A percentile compares a stretch with the other conserved stretches of the same genome.
Evolutionary conservation across 2,797 vertebrate genomes (phyloP).

Genomic region (Clangula hyemalis): DNA sequence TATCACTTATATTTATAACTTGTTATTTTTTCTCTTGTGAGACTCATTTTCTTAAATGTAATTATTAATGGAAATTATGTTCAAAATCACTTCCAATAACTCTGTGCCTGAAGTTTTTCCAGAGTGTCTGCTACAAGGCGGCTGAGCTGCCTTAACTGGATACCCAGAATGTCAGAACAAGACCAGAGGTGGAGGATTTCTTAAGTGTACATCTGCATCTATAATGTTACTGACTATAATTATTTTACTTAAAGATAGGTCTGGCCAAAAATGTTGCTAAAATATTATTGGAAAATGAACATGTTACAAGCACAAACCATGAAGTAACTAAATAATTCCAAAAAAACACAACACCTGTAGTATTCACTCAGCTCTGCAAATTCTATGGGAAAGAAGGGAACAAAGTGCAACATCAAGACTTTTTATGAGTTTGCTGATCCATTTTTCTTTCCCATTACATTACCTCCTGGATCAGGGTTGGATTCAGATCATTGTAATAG

Average conservation of each 20-base stretch:
- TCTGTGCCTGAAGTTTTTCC: not conserved
- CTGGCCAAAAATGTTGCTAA: not conserved
- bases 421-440: not conserved
- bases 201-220: not conserved
- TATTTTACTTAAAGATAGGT: not conserved
- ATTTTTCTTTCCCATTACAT: not conserved
- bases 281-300: not conserved
- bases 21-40: not conserved
- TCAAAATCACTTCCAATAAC: not conserved
- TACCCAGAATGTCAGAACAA: not conserved
- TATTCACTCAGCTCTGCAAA: not conserved
- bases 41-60: not conserved
- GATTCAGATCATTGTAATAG: fast-evolving
- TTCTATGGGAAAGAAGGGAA: fast-evolving
- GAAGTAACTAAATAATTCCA: not conserved
- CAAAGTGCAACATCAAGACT: fast-evolving
- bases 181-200: not conserved
- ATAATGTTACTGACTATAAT: not conserved
- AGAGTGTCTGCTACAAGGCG: not conserved
- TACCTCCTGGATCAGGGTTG: not conserved
- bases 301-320: not conserved
- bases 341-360: not conserved
- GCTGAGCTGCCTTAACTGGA: not conserved
- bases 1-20: not conserved
- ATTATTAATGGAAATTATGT: not conserved